These are phyloP conservation scores for Schizothorax lantsangensis DNA, from an alignment of 2,797 vertebrate genomes.

Conservation along the genomic window DNA sequence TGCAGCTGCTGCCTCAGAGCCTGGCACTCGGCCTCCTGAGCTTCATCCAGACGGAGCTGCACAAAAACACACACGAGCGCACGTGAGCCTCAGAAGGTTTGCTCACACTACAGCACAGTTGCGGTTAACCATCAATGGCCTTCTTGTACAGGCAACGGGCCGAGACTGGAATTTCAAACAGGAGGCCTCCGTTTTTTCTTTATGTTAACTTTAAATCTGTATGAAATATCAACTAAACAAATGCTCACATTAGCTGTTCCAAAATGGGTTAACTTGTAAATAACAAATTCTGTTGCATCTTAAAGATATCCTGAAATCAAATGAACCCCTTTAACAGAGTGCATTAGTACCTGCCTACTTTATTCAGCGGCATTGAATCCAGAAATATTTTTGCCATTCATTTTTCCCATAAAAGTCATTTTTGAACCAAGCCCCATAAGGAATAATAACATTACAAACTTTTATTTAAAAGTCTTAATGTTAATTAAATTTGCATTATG, in stretches of 20 bases:
- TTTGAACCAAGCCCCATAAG: not conserved
- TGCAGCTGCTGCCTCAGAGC: conserved; percentile 98
- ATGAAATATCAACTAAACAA: not conserved
- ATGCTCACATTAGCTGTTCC: not conserved
- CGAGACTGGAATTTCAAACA: conserved; percentile 29
- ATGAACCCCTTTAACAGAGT: not conserved
- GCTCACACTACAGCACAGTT: conserved; percentile 39
- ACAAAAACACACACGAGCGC: conserved; percentile 40
- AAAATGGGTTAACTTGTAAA: not conserved
- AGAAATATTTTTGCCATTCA: not conserved
- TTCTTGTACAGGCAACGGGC: not conserved
- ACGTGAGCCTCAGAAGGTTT: conserved; percentile 17
- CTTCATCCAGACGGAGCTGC: conserved; percentile 96
- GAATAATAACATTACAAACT: not conserved
- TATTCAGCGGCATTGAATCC: not conserved
- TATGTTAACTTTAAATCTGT: not conserved
- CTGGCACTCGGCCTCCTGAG: conserved; percentile 99
- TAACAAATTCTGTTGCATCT: not conserved
- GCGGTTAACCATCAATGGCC: conserved; percentile 27
- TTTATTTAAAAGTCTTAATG: not conserved
- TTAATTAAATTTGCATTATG: too few species aligned
- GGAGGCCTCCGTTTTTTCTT: not conserved
- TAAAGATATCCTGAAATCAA: not conserved
- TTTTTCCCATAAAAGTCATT: not conserved
- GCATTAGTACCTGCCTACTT: not conserved